Evolutionary conservation across 2,113 vertebrate species (phyloP), one percentile per base, ranked within the genome.

Genomic region (Erinaceus europaeus): DNA sequence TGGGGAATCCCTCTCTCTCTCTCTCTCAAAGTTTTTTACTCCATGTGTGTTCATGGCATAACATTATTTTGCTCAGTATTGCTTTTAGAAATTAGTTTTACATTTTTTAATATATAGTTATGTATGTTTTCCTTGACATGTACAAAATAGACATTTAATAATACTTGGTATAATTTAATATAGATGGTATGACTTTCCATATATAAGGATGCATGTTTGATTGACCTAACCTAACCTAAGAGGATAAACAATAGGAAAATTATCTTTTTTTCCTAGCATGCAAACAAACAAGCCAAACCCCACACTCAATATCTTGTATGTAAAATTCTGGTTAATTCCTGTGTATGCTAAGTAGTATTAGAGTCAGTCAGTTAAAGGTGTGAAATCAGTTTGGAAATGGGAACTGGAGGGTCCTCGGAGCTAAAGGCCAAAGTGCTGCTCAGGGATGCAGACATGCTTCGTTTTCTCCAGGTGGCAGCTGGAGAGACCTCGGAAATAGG

Each of bases 11-110:
- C 23, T 29, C 13, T 62, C 32, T 78, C 36, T 2, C 12, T 84
- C 23, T 29, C 13, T 62, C 32, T 78, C 36, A 78, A 32, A 61
- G 48, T 42, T 11, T 72, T 73, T 69, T 71, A 85, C 44, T 84
- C 25, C 23, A 5, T 64, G 32, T 14, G n/a, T 79, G 7, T n/a
- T 84, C 69, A 27, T 78, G 9, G 9, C 14, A 15, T 9, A 15
- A 20, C 50, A 9, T 15, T 52, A 15, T 52, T 76, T 69, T 84
- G 36, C 40, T 20, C 50, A 77, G 20, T 77, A 62, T 81, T 87
- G 23, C 20, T 91, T 89, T 57, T 71, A n/a, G 27, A 59, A 89
- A 52, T 76, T 11, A 84, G 9, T 53, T 91, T 80, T 84, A 17
- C 0, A 38, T 77, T 75, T 86, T 84, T 50, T 81, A 55, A 6